Percentiles rank a stretch among this genome's conserved stretches.
phyloP scores from a whole-genome alignment of 2,888 invertebrate genomes.

The Eulithis prunata region DNA sequence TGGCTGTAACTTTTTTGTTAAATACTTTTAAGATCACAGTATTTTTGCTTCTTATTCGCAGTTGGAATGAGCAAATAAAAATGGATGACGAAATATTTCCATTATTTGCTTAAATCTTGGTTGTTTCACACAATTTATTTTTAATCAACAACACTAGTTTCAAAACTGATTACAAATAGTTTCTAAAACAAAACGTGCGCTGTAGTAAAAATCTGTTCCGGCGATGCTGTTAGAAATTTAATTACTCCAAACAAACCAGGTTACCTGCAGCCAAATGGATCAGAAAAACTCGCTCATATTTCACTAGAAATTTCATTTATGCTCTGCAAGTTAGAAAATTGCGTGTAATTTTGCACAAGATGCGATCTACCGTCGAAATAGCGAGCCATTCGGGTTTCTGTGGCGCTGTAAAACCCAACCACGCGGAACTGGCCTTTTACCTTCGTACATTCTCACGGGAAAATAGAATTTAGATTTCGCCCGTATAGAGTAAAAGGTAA shows the following conservation, averaged over 20 bases:
- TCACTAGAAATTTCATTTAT: slow-evolving; percentile 42
- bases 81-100: too few species aligned
- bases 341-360: slow-evolving; percentile 44
- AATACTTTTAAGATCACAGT: too few species aligned
- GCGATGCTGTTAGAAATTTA: slow-evolving; percentile 30
- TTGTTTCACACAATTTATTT: slow-evolving; percentile 5
- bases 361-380: slow-evolving; percentile 39
- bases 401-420: slow-evolving; percentile 43
- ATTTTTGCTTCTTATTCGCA: too few species aligned
- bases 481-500: slow-evolving; percentile 37
- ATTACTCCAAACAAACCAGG: slow-evolving; percentile 31
- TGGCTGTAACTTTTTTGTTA: too few species aligned
- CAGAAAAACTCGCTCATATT: slow-evolving; percentile 34
- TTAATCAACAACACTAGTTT: slow-evolving; percentile 19
- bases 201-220: slow-evolving; percentile 19
- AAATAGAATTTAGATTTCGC: slow-evolving; percentile 43
- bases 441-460: slow-evolving; percentile 37
- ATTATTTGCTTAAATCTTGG: too few species aligned
- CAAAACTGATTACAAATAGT: slow-evolving; percentile 15
- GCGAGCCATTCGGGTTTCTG: slow-evolving; percentile 40
- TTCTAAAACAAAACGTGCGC: slow-evolving; percentile 13
- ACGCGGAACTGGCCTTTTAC: slow-evolving; percentile 41
- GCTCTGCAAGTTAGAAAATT: slow-evolving; percentile 44
- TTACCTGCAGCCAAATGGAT: slow-evolving; percentile 35
- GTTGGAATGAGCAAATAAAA: too few species aligned